Conservation (phyloP, 1,140 invertebrate genomes). For the Arion vulgaris region DNA sequence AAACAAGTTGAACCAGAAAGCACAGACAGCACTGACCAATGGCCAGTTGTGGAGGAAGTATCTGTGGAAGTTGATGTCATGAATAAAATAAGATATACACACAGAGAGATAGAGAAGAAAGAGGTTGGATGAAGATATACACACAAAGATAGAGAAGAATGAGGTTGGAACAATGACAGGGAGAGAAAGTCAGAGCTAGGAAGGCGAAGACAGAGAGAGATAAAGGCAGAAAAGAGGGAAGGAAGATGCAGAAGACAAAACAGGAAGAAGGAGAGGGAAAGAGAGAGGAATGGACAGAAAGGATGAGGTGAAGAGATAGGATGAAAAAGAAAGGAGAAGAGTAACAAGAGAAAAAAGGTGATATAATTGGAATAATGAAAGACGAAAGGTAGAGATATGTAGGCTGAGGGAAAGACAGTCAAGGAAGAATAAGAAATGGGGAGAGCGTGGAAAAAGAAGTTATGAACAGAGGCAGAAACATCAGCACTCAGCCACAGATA, state of each 20-base stretch:
- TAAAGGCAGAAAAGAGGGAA: neutral
- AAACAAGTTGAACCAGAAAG: slow-evolving; percentile 17
- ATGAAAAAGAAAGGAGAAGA: no score
- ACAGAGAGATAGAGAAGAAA: neutral
- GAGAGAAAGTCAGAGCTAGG: neutral
- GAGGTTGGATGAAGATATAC: neutral
- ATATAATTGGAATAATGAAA: no score
- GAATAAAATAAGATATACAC: neutral
- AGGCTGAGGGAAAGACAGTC: no score
- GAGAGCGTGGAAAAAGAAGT: no score
- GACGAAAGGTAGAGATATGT: no score
- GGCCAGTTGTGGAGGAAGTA: slow-evolving; percentile 25
- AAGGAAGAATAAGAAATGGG: no score
- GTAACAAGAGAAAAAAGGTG: no score
- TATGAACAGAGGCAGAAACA: no score
- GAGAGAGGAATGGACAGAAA: neutral
- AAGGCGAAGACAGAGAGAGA: neutral
- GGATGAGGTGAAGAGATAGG: no score
- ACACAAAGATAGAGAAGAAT: neutral
- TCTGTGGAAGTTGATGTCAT: slow-evolving; percentile 1
- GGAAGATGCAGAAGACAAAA: neutral
- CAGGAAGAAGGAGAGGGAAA: neutral
- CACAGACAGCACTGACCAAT: neutral
- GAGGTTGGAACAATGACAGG: neutral
- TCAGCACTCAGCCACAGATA: no score